Percentiles rank a stretch among this genome's conserved stretches.
Conservation (phyloP, 2,113 vertebrate species). For the Oreochromis spilurus region DNA sequence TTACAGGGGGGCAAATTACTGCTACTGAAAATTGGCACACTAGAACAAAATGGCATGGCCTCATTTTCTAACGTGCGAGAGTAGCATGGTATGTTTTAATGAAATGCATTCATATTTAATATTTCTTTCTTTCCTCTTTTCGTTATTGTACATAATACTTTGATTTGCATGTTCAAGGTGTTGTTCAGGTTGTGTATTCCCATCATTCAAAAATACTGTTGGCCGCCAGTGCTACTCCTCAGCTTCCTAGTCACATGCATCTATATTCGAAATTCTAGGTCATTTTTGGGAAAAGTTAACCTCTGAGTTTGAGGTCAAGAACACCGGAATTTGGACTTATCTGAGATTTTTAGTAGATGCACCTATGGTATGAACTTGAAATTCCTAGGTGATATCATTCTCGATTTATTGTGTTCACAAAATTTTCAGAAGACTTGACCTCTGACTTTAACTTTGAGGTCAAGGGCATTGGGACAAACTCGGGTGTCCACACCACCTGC, state of each 20-base stretch:
- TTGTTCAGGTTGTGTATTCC: neutral
- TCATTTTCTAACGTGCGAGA: neutral
- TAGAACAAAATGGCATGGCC: neutral
- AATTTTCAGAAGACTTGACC: neutral
- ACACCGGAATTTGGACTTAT: neutral
- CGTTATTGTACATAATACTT: neutral
- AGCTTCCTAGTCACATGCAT: no score
- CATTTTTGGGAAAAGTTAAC: neutral
- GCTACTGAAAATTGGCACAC: neutral
- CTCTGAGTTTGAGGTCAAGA: neutral
- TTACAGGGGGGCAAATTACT: neutral
- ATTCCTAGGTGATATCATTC: neutral
- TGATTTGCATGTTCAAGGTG: neutral
- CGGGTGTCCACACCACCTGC: neutral
- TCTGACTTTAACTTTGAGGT: neutral
- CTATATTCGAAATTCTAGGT: neutral
- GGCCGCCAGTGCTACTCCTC: no score
- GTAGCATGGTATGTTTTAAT: neutral
- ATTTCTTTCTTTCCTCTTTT: neutral
- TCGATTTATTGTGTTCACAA: neutral
- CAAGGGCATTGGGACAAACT: neutral
- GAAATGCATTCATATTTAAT: neutral
- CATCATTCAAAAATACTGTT: neutral
- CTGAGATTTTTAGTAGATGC: neutral
- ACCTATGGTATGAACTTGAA: neutral